Base-by-base conservation (phyloP, 2,113 vertebrate genomes). In the Mobula hypostoma region DNA sequence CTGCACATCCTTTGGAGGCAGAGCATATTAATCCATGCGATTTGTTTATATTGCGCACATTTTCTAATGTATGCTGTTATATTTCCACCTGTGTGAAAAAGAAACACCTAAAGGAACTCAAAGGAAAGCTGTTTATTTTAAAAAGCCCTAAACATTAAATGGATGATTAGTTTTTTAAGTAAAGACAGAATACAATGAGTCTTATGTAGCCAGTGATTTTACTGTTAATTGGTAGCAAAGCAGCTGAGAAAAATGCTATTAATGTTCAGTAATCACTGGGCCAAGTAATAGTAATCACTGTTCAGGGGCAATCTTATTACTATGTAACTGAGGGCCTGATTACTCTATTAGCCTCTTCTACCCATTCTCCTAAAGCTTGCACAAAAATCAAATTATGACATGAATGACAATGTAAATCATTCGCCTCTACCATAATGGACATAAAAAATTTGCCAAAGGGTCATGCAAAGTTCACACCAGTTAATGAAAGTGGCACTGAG, bases 381-480 rank as follows among this genome's bases (percentile, higher is more conserved):
- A 96, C 97, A 97, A 96, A 97, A 97, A 97, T 97, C 97, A 97
- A 97, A 97, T 97, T 97, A 97, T 97, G 94, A 95, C 94, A 96
- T 96, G 95, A 96, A 97, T 96, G 95, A 96, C 96, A 95, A 96
- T 96, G 97, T 97, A 97, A 97, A 97, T 97, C 97, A 97, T 95
- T 94, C 91, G 96, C 96, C 94, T 95, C 96, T 96, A 96, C 97
- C 96, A 96, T 94, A 95, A 96, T 95, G 97, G 97, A 97, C 97
- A 97, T 97, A 97, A 97, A 97, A 97, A 97, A 97, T 97, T 94
- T 96, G 97, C 97, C 96, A 58, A 94, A 95, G 95, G 97, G 97
- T 97, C 97, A 97, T 96, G 94, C 95, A 96, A 97, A 97, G 97
- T 97, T 97, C 97, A 97, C 95, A 94, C 96, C 95, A 96, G 96